Evolutionary conservation across 1,140 invertebrate genomes (phyloP).

Genomic region (Chelonus insularis): DNA sequence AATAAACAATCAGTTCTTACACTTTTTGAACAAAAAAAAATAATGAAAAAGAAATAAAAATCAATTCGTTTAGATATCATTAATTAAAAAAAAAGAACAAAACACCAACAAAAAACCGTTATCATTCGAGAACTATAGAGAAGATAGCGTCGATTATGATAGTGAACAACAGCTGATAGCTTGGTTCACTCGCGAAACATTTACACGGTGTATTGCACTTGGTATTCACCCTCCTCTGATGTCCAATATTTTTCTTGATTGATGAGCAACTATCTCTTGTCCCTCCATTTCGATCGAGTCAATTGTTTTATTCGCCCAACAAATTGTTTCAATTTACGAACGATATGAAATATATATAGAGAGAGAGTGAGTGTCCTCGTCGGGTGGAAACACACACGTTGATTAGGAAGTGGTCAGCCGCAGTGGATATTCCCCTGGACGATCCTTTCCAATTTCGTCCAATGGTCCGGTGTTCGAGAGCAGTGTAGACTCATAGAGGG

Average conservation of each 20-base stretch:
- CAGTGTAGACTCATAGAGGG: background rate
- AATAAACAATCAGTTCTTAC: too few relatives aligned
- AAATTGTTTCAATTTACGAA: slow-evolving; percentile 22
- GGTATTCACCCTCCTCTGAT: background rate
- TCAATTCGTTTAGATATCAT: too few relatives aligned
- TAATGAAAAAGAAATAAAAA: too few relatives aligned
- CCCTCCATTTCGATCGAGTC: background rate
- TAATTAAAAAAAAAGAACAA: too few relatives aligned
- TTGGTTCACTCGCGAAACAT: slow-evolving; percentile 5
- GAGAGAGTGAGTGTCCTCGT: background rate
- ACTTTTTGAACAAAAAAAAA: too few relatives aligned
- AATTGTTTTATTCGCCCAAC: slow-evolving; percentile 17
- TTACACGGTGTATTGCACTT: slow-evolving; percentile 18
- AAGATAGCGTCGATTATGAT: too few relatives aligned
- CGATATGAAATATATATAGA: background rate
- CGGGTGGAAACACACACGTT: slow-evolving; percentile 22
- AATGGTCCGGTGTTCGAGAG: slow-evolving; percentile 6
- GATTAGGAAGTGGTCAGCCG: slow-evolving; percentile 24
- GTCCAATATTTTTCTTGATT: slow-evolving; percentile 18
- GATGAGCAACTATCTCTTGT: background rate
- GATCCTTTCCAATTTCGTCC: slow-evolving; percentile 30
- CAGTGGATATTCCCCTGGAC: slow-evolving; percentile 20
- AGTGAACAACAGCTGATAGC: background rate
- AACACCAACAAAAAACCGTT: too few relatives aligned
- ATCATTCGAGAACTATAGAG: too few relatives aligned